Base-by-base conservation (phyloP, 1,140 invertebrate genomes). In the Drosophila nasuta region DNA sequence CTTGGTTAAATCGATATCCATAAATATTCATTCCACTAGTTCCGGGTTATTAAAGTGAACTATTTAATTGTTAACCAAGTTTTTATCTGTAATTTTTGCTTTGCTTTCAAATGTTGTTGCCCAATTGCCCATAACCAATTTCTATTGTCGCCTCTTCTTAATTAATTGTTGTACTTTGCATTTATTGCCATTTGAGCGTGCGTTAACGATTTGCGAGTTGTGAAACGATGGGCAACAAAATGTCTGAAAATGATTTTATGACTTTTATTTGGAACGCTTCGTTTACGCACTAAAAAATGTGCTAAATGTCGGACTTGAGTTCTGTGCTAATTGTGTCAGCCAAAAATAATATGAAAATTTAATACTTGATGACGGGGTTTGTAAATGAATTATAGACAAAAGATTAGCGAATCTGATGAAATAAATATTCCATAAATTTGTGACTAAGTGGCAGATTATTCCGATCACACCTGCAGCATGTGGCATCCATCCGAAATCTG, bases 231-330 rank as follows among this genome's bases (percentile, higher is more conserved):
- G 28, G n/a, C 28, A 33, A 1, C 49, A 28, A 28, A 62, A 52
- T 43, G 48, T 17, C 17, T 10, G 30, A 43, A 45, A 62, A 63
- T 43, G 33, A 28, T 30, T 80, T 80, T 73, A 74, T 72, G 76
- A 76, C 72, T 69, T 81, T 70, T 60, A 66, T 82, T 79, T 75
- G 64, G 58, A 2, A 64, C 67, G 71, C 71, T 82, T 87, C 67
- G 76, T 71, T 87, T 82, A 87, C 82, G 82, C 80, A 87, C 65
- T 62, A 77, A 58, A 80, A 75, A 87, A 88, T 51, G 77, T 88
- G 82, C 46, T 82, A 87, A 87, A 38, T 54, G 62, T 2, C 28
- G 20, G 25, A 68, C 15, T 71, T 52, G 56, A 77, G 71, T 75
- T 76, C 48, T 57, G 45, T 77, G 82, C 77, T 87, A 88, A 87